These are phyloP conservation scores for Phoxinus dragarum DNA, from an alignment of 2,797 vertebrate genomes.

Conservation along the genomic window DNA sequence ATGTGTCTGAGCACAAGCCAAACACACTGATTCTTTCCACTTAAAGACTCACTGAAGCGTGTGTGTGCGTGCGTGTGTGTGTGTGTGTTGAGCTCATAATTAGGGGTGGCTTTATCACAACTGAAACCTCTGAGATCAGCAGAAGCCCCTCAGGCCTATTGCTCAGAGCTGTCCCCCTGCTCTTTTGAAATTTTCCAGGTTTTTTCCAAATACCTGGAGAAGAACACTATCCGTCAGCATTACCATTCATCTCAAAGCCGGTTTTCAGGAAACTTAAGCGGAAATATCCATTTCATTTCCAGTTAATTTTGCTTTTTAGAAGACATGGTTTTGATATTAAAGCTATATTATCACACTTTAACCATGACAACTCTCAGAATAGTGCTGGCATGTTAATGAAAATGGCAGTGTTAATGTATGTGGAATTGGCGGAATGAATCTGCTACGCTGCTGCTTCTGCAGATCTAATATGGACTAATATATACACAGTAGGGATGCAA, in stretches of 20 bases:
- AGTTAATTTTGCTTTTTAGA: background rate
- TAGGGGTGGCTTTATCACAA: background rate
- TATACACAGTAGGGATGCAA: too few relatives aligned
- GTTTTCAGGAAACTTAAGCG: background rate
- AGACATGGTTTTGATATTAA: background rate
- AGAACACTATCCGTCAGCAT: background rate
- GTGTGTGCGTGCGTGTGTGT: background rate
- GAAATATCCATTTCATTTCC: background rate
- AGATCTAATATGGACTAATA: too few relatives aligned
- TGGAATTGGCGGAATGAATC: too few relatives aligned
- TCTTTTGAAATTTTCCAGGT: background rate
- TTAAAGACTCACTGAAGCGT: background rate
- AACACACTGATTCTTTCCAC: background rate
- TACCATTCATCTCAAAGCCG: background rate
- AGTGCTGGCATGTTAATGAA: background rate
- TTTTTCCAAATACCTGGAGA: background rate
- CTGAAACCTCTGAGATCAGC: constrained; percentile 10
- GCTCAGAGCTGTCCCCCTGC: background rate
- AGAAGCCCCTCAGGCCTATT: background rate
- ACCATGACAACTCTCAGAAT: background rate
- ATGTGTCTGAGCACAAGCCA: constrained; percentile 9
- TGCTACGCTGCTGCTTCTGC: too few relatives aligned
- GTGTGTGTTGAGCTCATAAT: background rate
- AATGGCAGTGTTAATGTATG: background rate
- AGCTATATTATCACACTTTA: background rate